These are phyloP conservation scores for Erpetoichthys calabaricus DNA, from an alignment of 2,797 vertebrate species.

Conservation along the genomic window DNA sequence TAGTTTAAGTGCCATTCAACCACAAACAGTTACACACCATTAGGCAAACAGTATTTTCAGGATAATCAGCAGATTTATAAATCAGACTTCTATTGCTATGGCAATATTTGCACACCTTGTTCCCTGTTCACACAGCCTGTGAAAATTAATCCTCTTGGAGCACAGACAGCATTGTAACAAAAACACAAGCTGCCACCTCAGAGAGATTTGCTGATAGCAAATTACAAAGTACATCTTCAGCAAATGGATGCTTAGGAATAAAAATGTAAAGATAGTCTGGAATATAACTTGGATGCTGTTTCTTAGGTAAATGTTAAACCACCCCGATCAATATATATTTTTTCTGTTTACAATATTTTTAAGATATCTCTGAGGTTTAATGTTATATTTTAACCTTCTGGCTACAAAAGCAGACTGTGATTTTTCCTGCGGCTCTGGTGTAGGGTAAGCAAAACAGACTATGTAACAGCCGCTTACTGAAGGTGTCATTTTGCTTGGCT, in stretches of 20 bases:
- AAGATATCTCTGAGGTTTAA: too few relatives aligned
- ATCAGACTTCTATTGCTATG: constrained; percentile 21
- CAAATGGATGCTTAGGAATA: background rate
- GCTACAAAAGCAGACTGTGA: too few relatives aligned
- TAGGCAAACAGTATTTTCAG: constrained; percentile 21
- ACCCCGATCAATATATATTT: too few relatives aligned
- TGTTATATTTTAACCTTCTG: too few relatives aligned
- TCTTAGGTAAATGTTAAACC: too few relatives aligned
- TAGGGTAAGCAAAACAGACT: too few relatives aligned
- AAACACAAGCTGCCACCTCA: constrained; percentile 29
- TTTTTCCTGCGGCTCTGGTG: too few relatives aligned
- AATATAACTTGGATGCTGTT: too few relatives aligned
- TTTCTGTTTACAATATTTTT: too few relatives aligned
- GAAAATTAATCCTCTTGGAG: constrained; percentile 28
- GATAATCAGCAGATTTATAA: constrained; percentile 22
- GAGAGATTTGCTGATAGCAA: constrained; percentile 27
- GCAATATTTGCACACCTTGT: constrained; percentile 26
- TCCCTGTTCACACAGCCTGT: constrained; percentile 24
- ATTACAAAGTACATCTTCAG: constrained; percentile 20
- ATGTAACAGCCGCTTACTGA: too few relatives aligned
- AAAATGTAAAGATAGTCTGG: too few relatives aligned
- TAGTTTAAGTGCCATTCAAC: constrained; percentile 2
- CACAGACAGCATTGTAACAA: constrained; percentile 26
- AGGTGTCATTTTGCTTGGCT: too few relatives aligned
- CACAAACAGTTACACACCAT: constrained; percentile 23